A percentile compares a stretch with the other conserved stretches of the same genome.
These are phyloP conservation scores for Eurypyga helias DNA, from an alignment of 2,113 vertebrate genomes.

Conservation along the genomic window DNA sequence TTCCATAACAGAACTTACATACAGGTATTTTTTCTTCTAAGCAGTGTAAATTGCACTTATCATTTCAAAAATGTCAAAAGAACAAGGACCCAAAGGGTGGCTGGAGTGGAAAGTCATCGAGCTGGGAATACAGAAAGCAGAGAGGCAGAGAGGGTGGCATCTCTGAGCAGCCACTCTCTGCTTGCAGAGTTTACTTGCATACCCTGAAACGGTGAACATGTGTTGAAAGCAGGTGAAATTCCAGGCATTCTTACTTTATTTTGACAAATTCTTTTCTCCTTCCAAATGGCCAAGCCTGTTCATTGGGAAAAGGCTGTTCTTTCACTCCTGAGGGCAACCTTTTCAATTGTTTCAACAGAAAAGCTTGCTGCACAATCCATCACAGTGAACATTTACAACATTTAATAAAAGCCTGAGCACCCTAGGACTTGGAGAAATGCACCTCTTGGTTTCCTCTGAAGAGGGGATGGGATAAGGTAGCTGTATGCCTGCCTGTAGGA, in stretches of 20 bases:
- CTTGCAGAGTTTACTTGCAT: not conserved
- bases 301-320: not conserved
- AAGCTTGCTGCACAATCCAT: not conserved
- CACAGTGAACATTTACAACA: not conserved
- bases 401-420: not conserved
- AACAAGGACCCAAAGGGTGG: not conserved
- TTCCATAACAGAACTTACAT: not conserved
- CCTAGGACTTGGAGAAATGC: not conserved
- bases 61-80: not conserved
- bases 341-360: not conserved
- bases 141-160: not conserved
- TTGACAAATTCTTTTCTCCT: constrained; percentile 10
- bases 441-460: not conserved
- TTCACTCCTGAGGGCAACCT: not conserved
- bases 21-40: not conserved
- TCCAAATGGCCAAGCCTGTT: not conserved
- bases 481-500: not conserved
- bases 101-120: not conserved
- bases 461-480: not conserved
- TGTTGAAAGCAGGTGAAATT: constrained; percentile 18
- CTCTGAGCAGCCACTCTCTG: not conserved
- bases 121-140: not conserved
- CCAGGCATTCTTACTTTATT: not conserved
- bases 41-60: not conserved
- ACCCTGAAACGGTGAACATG: not conserved